Conservation (phyloP, 2,888 invertebrate species). For the Xestia c-nigrum region DNA sequence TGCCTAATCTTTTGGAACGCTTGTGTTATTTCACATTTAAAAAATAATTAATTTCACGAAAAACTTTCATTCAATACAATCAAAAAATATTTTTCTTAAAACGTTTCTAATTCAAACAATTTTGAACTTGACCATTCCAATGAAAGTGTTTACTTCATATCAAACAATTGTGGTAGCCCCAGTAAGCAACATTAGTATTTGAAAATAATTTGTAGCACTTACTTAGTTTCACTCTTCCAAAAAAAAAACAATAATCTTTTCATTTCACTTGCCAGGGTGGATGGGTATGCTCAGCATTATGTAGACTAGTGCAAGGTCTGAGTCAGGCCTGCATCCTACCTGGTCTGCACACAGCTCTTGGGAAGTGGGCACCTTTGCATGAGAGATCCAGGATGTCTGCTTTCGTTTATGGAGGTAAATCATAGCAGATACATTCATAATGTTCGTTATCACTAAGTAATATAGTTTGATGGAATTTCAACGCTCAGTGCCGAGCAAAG, state of each 20-base stretch:
- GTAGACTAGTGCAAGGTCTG: slow-evolving; percentile 92
- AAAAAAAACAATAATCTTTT: neutral
- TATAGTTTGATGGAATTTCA: neutral
- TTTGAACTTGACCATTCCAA: neutral
- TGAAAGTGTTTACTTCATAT: neutral
- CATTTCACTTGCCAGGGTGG: slow-evolving; percentile 81
- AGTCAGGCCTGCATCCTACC: slow-evolving; percentile 92
- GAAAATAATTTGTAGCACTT: neutral
- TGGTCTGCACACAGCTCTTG: slow-evolving; percentile 91
- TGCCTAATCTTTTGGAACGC: no score
- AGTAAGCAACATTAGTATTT: neutral
- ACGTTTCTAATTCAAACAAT: no score
- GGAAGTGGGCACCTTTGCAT: slow-evolving; percentile 92
- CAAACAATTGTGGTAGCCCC: neutral
- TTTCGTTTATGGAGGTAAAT: slow-evolving; percentile 82
- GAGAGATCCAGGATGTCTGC: slow-evolving; percentile 92
- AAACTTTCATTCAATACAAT: neutral
- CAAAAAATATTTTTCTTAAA: no score
- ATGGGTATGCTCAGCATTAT: slow-evolving; percentile 89
- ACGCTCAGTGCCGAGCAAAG: neutral
- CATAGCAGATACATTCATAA: neutral
- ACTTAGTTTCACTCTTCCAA: neutral
- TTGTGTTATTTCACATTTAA: neutral
- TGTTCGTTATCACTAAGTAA: neutral
- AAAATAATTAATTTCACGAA: neutral